Percentiles rank a stretch among this genome's conserved stretches.
These are phyloP conservation scores for Cercopithecus mona DNA, from an alignment of 2,113 vertebrate species.

Conservation along the genomic window DNA sequence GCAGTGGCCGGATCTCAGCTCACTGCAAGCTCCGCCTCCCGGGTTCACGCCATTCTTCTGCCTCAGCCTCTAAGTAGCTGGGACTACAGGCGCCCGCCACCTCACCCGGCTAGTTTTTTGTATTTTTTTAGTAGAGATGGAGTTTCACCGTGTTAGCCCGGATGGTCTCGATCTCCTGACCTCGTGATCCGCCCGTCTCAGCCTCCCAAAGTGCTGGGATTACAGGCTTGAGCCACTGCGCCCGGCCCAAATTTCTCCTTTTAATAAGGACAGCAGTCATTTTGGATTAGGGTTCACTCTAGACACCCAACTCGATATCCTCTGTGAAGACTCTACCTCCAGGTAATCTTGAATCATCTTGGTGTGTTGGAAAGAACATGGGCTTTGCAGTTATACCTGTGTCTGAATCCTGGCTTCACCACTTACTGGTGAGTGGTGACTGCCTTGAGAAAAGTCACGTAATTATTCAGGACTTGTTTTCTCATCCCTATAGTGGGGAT, in stretches of 20 bases:
- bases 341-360: neutral
- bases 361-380: neutral
- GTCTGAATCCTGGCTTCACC: neutral
- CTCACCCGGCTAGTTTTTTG: too few species aligned
- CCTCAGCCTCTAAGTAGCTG: too few species aligned
- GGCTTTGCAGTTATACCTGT: neutral
- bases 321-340: neutral
- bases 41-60: too few species aligned
- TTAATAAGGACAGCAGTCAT: neutral
- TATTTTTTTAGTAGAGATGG: too few species aligned
- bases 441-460: neutral
- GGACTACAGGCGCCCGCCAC: too few species aligned
- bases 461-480: neutral
- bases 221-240: too few species aligned
- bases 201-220: too few species aligned
- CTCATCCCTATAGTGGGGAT: neutral
- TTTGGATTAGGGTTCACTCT: neutral
- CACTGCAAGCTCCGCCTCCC: too few species aligned
- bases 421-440: neutral
- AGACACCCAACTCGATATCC: neutral
- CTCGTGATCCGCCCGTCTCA: too few species aligned
- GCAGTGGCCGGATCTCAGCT: too few species aligned
- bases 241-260: neutral
- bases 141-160: too few species aligned
- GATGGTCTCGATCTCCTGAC: too few species aligned